Percentiles rank a stretch among this genome's conserved stretches.
phyloP scores from a whole-genome alignment of 1,140 invertebrate species.

The Magallana ariakensis region DNA sequence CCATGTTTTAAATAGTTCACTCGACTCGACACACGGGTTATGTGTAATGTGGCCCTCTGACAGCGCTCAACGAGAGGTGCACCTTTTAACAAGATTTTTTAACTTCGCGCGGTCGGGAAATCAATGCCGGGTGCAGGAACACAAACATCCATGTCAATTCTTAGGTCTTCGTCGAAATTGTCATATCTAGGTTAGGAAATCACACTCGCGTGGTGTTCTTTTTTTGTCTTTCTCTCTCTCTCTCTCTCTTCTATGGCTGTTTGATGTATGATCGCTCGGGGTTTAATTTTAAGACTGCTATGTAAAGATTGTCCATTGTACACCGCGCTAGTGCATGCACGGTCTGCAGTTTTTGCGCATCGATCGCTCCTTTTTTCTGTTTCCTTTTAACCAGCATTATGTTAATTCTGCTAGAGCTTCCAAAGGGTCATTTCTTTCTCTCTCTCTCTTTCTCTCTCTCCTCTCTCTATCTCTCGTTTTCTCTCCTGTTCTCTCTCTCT shows the following conservation, averaged over 20 bases:
- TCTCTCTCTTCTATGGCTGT: background rate
- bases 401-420: background rate
- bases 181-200: too few species aligned
- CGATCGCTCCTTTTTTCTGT: background rate
- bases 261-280: background rate
- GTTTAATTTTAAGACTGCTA: background rate
- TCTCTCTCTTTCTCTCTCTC: slow-evolving; percentile 24
- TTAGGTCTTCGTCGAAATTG: too few species aligned
- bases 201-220: too few species aligned
- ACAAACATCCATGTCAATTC: background rate
- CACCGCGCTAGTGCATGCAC: background rate
- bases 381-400: slow-evolving; percentile 11
- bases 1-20: slow-evolving; percentile 32
- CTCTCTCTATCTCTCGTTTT: background rate
- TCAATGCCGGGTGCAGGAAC: background rate
- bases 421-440: background rate
- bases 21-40: background rate
- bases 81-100: too few species aligned
- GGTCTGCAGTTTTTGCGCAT: slow-evolving; percentile 35
- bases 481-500: background rate
- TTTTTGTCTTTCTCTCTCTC: too few species aligned
- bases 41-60: background rate
- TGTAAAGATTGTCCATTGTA: background rate
- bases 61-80: background rate
- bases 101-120: background rate